These are phyloP conservation scores for Drosophila punjabiensis DNA, from an alignment of 1,140 invertebrate species.

Conservation along the genomic window DNA sequence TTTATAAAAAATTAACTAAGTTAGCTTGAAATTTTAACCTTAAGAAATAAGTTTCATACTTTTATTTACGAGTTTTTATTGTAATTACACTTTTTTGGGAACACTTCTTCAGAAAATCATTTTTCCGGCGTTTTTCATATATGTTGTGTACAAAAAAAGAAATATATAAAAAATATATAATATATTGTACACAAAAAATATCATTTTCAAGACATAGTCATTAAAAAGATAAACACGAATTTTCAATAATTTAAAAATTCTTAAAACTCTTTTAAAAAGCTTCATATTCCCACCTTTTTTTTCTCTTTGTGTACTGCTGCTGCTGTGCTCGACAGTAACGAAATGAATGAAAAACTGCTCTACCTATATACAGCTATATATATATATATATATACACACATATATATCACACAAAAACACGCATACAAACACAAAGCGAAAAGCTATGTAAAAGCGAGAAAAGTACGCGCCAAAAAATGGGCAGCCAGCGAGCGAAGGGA, in stretches of 20 bases:
- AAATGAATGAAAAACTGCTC: constrained; percentile 72
- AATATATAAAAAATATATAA: background rate
- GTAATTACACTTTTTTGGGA: background rate
- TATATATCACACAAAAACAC: constrained; percentile 30
- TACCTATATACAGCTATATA: constrained; percentile 32
- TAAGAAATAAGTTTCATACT: background rate
- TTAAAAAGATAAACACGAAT: background rate
- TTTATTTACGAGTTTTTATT: background rate
- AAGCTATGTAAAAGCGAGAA: constrained; percentile 42
- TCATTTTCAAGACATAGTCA: background rate
- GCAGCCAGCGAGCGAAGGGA: constrained; percentile 15
- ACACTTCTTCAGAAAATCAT: background rate
- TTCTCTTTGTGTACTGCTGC: constrained; percentile 13
- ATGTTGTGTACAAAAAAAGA: background rate
- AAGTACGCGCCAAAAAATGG: constrained; percentile 54
- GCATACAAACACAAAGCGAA: constrained; percentile 29
- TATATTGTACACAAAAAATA: background rate
- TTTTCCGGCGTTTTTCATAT: fast-evolving
- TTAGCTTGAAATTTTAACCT: fast-evolving
- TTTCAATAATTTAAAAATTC: background rate
- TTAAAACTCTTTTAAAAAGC: background rate
- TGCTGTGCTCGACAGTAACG: constrained; percentile 68
- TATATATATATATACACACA: constrained; percentile 25
- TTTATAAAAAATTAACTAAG: background rate
- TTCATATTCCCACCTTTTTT: background rate